Evolutionary conservation across 37 sponge, comb jelly and placozoan species (phyloP), one percentile per base, ranked within the genome.

Genomic region (Bolinopsis microptera): DNA sequence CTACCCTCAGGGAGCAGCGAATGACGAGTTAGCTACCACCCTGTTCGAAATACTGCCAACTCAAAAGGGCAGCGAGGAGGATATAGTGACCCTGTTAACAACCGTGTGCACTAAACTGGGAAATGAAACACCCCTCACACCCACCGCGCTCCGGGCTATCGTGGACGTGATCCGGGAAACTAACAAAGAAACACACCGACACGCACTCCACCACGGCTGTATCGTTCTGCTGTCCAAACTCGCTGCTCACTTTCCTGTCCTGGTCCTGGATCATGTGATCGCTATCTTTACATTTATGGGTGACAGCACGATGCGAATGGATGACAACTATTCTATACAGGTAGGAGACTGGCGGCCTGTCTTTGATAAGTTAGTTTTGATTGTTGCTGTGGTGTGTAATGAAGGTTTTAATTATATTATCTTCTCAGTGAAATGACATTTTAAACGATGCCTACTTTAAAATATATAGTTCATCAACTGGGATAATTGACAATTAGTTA

Each of bases 281-380:
- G 94, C 99, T 21, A 96, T 99, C 68, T 99, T 99, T 94, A 97
- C 99, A 0, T 99, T 99, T 94, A 99, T 99, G 99, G 99, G 99
- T 24, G 92, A 94, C 77, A 95, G 80, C 38, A 69, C 97, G 24
- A 68, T 95, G 68, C 94, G 96, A 16, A 94, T 93, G 5, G 99
- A 99, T 69, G 97, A 97, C 94, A 92, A 83, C 69, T 96, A 99
- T 94, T 96, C 94, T 76, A 96, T 96, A 33, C 94, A 95, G 61
- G 94, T 99, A 92, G 3, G 38, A n/a, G n/a, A n/a, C n/a, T n/a
- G n/a, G n/a, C n/a, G n/a, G n/a, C n/a, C n/a, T n/a, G n/a, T 68
- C 21, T 68, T 21, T 68, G 69, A 68, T 68, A 68, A 24, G 69
- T 68, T 68, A 68, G 21, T 23, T 24, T 68, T 68, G 21, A 24